Evolutionary conservation across 1,140 invertebrate genomes (phyloP).

Genomic region (Drosophila pruinosa): DNA sequence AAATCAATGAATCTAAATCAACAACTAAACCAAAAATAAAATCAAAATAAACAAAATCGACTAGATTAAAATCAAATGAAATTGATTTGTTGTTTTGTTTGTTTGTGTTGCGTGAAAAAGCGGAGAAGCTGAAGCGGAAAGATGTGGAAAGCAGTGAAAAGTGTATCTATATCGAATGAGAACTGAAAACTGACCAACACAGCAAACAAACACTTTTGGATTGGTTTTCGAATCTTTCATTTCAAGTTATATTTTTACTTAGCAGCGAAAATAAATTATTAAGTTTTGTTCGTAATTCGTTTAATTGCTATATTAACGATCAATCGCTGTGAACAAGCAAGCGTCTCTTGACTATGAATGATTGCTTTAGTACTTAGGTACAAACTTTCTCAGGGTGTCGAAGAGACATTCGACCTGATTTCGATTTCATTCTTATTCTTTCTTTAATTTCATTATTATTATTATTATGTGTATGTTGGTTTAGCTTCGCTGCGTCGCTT

Average conservation of each 20-base stretch:
- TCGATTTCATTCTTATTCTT: neutral
- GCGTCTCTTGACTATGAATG: slow-evolving; percentile 12
- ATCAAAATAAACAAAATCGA: slow-evolving; percentile 13
- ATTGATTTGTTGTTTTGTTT: slow-evolving; percentile 23
- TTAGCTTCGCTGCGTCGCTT: slow-evolving; percentile 17
- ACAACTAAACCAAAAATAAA: slow-evolving; percentile 3
- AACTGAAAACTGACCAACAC: slow-evolving; percentile 66
- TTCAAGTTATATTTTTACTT: slow-evolving; percentile 50
- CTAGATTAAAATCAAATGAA: neutral
- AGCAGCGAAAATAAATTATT: slow-evolving; percentile 29
- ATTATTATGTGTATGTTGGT: slow-evolving; percentile 1
- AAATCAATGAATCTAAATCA: slow-evolving; percentile 8
- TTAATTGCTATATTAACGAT: slow-evolving; percentile 45
- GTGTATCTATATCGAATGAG: slow-evolving; percentile 15
- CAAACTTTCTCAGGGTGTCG: slow-evolving; percentile 47
- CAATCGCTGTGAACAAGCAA: slow-evolving; percentile 7
- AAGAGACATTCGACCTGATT: slow-evolving; percentile 26
- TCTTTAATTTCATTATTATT: neutral
- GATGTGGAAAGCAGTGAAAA: slow-evolving; percentile 20
- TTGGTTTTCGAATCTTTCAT: slow-evolving; percentile 65
- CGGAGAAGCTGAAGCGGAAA: neutral
- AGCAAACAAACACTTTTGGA: slow-evolving; percentile 71
- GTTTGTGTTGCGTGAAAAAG: slow-evolving; percentile 27
- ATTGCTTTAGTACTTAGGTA: slow-evolving; percentile 60
- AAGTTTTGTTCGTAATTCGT: slow-evolving; percentile 30